Evolutionary conservation across 2,888 invertebrate genomes (phyloP).

Genomic region (Polymixis lichenea): DNA sequence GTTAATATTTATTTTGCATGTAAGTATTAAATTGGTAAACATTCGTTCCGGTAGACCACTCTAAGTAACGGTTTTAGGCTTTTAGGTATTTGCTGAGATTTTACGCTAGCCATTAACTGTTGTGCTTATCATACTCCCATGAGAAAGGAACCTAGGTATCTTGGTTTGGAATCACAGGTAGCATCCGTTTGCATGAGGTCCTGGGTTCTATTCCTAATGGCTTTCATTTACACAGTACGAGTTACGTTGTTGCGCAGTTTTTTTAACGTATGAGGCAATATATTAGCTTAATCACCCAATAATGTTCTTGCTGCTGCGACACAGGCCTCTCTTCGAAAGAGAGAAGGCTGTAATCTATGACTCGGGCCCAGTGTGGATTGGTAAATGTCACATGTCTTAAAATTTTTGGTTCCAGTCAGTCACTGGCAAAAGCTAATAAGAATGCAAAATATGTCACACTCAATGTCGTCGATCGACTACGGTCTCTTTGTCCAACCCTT

Average conservation of each 20-base stretch:
- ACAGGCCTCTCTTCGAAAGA: no score
- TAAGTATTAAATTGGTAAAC: neutral
- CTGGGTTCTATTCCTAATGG: no score
- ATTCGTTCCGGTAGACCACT: neutral
- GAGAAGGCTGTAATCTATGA: no score
- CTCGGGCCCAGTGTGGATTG: no score
- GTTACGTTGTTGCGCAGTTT: no score
- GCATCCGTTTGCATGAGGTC: neutral
- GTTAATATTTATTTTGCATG: constrained; percentile 72
- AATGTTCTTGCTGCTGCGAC: no score
- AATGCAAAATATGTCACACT: neutral
- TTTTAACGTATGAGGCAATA: no score
- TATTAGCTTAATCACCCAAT: no score
- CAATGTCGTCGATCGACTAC: neutral
- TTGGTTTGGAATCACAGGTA: neutral
- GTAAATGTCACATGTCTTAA: no score
- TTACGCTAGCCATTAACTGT: neutral
- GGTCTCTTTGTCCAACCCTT: neutral
- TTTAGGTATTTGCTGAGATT: neutral
- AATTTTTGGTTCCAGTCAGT: no score
- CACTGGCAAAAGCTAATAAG: neutral
- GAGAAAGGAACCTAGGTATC: neutral
- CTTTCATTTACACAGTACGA: no score
- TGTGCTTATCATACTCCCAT: neutral
- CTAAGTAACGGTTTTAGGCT: neutral